phyloP scores from a whole-genome alignment of 2,113 vertebrate genomes.

The Pionites leucogaster region DNA sequence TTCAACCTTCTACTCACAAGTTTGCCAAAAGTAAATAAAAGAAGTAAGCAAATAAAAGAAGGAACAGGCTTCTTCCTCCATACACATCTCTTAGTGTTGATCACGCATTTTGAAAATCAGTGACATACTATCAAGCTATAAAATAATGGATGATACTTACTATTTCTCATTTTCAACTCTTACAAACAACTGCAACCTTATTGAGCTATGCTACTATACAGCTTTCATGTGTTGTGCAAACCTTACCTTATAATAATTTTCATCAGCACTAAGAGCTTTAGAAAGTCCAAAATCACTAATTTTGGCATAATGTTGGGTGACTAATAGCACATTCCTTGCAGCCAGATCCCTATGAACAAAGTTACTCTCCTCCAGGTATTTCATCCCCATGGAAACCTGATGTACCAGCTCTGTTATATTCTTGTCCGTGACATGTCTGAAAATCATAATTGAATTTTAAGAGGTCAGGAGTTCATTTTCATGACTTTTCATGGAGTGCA shows the following conservation, averaged over 20 bases:
- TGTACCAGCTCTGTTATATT: slow-evolving; percentile 96
- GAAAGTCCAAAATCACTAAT: slow-evolving; percentile 99
- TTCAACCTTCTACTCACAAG: not conserved
- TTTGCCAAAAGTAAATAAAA: not conserved
- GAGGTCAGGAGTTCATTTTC: not conserved
- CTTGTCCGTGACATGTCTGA: slow-evolving; percentile 84
- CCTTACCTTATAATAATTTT: slow-evolving; percentile 86
- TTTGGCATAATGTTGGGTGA: slow-evolving; percentile 98
- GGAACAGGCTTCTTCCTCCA: not conserved
- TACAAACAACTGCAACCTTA: not conserved
- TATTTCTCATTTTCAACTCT: not conserved
- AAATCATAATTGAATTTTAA: slow-evolving; percentile 35
- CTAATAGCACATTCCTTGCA: slow-evolving; percentile 92
- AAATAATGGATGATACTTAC: not conserved
- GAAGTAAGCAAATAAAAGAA: not conserved
- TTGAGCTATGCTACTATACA: not conserved
- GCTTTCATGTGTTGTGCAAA: not conserved
- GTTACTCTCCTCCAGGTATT: slow-evolving; percentile 94
- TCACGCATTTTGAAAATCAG: not conserved
- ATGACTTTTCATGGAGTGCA: slow-evolving; percentile 5
- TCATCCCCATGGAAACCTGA: slow-evolving; percentile 98
- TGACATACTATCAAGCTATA: not conserved
- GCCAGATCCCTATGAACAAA: slow-evolving; percentile 98
- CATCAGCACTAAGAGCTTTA: slow-evolving; percentile 88
- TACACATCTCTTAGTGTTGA: not conserved